Conservation (phyloP, 1,140 invertebrate species). For the Proales similis region DNA sequence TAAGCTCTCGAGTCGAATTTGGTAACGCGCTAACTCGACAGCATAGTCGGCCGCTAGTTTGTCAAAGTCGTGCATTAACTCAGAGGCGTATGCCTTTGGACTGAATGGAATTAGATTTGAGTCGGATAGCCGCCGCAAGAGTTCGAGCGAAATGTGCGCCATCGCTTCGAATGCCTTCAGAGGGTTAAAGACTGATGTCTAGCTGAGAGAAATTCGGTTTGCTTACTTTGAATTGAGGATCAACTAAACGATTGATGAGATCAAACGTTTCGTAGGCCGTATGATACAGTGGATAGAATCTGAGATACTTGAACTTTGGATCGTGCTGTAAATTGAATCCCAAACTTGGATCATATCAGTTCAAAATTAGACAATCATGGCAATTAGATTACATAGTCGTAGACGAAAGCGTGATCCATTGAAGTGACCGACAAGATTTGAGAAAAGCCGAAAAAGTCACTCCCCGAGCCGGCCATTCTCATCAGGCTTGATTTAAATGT, state of each 20-base stretch:
- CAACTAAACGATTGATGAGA: constrained; percentile 48
- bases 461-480: constrained; percentile 52
- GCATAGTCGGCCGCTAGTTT: background rate
- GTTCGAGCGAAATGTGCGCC: background rate
- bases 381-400: background rate
- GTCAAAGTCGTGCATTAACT: background rate
- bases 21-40: background rate
- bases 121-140: background rate
- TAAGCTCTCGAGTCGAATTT: constrained; percentile 7
- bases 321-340: too few species aligned
- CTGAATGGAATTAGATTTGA: constrained; percentile 9
- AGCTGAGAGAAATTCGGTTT: background rate
- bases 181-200: background rate
- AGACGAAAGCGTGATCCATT: constrained; percentile 40
- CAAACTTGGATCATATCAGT: too few species aligned
- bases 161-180: constrained; percentile 12
- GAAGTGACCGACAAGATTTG: constrained; percentile 45
- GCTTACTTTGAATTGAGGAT: constrained; percentile 42
- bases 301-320: constrained; percentile 42
- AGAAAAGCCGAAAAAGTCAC: constrained; percentile 48
- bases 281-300: constrained; percentile 53
- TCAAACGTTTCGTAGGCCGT: constrained; percentile 53
- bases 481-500: constrained; percentile 38
- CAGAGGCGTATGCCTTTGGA: background rate
- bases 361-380: background rate